Evolutionary conservation across 2,797 vertebrate genomes (phyloP), one percentile per base, ranked within the genome.

Genomic region (Ctenopoma multispine): DNA sequence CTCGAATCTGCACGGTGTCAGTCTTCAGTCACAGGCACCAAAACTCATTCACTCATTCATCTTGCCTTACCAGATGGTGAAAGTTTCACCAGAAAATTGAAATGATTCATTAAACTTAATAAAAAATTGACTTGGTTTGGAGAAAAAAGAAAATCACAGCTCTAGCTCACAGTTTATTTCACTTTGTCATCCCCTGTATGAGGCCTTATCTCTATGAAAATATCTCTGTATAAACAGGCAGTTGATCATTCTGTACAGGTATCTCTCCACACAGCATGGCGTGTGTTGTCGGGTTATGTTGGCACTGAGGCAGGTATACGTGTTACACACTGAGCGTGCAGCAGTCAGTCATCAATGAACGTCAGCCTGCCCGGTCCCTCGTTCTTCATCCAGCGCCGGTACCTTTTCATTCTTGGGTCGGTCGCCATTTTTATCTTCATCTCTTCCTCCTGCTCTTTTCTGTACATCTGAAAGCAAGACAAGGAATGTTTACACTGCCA

Each of bases 371-470:
- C 96, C 0, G 97, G 97, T 1, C 98, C 97, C 89, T 99, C 97
- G 24, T 96, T 98, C 86, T 92, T 98, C 97, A 99, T 97, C 98
- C 97, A 99, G 18, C 97, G 93, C 9, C 98, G 93, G 38, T 99
- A 99, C 51, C 97, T 92, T 87, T 99, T 99, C 97, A 97, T 99
- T 59, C 97, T 93, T 0, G 96, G 94, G 84, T 99, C 96, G 20
- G 91, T 94, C 3, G 98, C 98, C 96, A 98, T 95, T 81, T 97
- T 99, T 60, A 95, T 93, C 92, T 99, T 99, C 88, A 98, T 93
- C 82, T 99, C 97, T 80, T 98, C 97, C 75, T 99, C 97, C 85
- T 99, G 97, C 70, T 99, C 96, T 69, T 87, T 93, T 82, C 92
- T 96, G 82, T 97, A 96, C 13, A 94, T 84, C 97, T 99, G 68